These are phyloP conservation scores for Achroia grisella DNA, from an alignment of 1,140 invertebrate genomes.

Conservation along the genomic window DNA sequence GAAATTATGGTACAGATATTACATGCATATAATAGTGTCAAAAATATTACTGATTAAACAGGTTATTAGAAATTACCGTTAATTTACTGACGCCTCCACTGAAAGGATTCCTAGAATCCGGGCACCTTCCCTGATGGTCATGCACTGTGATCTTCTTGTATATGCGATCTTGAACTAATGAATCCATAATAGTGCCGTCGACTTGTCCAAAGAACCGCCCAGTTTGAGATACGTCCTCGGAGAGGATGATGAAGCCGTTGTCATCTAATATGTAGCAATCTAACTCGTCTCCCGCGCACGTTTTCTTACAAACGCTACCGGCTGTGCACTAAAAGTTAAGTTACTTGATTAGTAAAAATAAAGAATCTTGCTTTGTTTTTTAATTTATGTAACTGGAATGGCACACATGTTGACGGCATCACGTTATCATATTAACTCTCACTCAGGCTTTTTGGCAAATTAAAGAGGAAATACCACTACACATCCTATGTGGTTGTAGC, in stretches of 20 bases:
- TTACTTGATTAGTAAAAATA: neutral
- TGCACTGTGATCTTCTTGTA: slow-evolving; percentile 90
- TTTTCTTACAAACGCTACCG: slow-evolving; percentile 82
- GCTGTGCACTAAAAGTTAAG: slow-evolving; percentile 79
- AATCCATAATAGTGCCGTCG: slow-evolving; percentile 96
- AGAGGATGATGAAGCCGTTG: slow-evolving; percentile 94
- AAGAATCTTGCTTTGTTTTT: too few relatives aligned
- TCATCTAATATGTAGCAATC: slow-evolving; percentile 95
- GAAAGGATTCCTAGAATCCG: slow-evolving; percentile 82
- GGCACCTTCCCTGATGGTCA: slow-evolving; percentile 92
- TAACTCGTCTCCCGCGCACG: slow-evolving; percentile 88
- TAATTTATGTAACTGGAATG: too few relatives aligned
- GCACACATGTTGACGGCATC: too few relatives aligned
- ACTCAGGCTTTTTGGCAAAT: too few relatives aligned
- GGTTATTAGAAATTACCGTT: slow-evolving; percentile 40
- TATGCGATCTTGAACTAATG: slow-evolving; percentile 90
- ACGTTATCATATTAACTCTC: too few relatives aligned
- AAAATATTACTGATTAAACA: too few relatives aligned
- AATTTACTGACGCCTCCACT: slow-evolving; percentile 75
- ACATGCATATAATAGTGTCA: too few relatives aligned
- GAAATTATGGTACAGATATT: neutral
- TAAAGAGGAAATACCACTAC: too few relatives aligned
- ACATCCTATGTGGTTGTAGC: too few relatives aligned
- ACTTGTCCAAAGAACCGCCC: slow-evolving; percentile 94
- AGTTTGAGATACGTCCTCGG: slow-evolving; percentile 87